Percentiles rank a stretch among this genome's conserved stretches.
These are phyloP conservation scores for Heliothis subflexa DNA, from an alignment of 1,140 invertebrate species.

Conservation along the genomic window DNA sequence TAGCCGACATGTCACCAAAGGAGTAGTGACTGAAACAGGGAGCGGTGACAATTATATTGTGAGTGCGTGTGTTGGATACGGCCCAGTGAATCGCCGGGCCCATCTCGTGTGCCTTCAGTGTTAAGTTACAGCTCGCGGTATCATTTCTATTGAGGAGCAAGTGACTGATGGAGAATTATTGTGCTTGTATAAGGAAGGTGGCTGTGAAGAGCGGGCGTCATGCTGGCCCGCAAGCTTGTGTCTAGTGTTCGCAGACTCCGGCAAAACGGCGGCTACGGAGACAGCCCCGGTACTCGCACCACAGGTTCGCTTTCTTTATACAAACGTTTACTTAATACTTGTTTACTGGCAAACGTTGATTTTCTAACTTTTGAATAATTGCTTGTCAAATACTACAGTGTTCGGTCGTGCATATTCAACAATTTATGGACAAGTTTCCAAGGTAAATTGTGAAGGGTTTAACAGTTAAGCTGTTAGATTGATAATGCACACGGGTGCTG, in stretches of 20 bases:
- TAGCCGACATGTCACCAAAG: constrained; percentile 66
- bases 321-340: constrained; percentile 39
- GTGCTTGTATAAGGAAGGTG: constrained; percentile 58
- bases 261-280: constrained; percentile 78
- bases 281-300: constrained; percentile 71
- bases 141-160: constrained; percentile 60
- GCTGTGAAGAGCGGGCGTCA: constrained; percentile 66
- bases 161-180: constrained; percentile 77
- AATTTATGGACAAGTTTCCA: constrained; percentile 58
- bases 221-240: constrained; percentile 73
- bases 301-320: constrained; percentile 65
- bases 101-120: constrained; percentile 70
- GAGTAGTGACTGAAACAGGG: constrained; percentile 69
- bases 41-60: constrained; percentile 70
- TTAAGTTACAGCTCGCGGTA: constrained; percentile 60
- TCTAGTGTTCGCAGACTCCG: constrained; percentile 68
- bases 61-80: constrained; percentile 75
- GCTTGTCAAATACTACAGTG: constrained; percentile 17
- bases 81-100: constrained; percentile 70
- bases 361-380: constrained; percentile 49
- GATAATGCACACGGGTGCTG: constrained; percentile 28
- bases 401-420: constrained; percentile 44
- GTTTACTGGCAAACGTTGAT: constrained; percentile 28
- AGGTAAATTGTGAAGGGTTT: constrained; percentile 66
- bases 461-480: constrained; percentile 39